Percentiles rank a stretch among this genome's conserved stretches.
These are phyloP conservation scores for Xiphias gladius DNA, from an alignment of 2,113 vertebrate species.

Conservation along the genomic window DNA sequence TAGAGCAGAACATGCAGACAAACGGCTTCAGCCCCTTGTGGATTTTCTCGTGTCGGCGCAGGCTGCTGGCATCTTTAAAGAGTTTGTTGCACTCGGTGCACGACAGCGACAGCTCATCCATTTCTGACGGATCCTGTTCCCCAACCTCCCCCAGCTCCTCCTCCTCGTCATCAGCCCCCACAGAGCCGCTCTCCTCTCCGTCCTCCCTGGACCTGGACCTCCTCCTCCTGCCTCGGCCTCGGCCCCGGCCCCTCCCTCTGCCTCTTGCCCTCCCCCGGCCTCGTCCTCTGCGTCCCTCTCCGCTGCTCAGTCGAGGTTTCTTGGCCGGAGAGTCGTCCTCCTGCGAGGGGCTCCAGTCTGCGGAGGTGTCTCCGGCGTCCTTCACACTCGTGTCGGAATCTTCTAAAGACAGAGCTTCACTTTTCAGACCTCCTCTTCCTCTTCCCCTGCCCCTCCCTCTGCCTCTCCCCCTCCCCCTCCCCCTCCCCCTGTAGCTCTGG, in stretches of 20 bases:
- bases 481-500: constrained; percentile 51
- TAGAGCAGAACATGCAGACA: constrained; percentile 94
- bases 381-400: constrained; percentile 65
- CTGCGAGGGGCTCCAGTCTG: constrained; percentile 76
- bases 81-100: constrained; percentile 93
- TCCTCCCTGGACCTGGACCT: neutral
- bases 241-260: constrained; percentile 68
- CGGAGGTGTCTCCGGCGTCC: constrained; percentile 71
- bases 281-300: constrained; percentile 57
- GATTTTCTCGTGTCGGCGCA: constrained; percentile 96
- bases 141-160: constrained; percentile 80
- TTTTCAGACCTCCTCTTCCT: constrained; percentile 30
- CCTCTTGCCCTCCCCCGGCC: constrained; percentile 38
- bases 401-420: constrained; percentile 26
- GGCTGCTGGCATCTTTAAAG: constrained; percentile 95
- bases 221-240: constrained; percentile 52
- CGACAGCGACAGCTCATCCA: constrained; percentile 76
- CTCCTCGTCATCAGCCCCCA: constrained; percentile 20
- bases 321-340: constrained; percentile 57
- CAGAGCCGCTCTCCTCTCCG: constrained; percentile 12
- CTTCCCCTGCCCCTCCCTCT: constrained; percentile 50
- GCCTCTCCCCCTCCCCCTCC: constrained; percentile 47
- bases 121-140: constrained; percentile 50
- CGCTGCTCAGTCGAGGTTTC: constrained; percentile 39
- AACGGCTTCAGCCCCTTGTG: constrained; percentile 97